phyloP scores from a whole-genome alignment of 2,888 invertebrate species.

The Hermodice carunculata region DNA sequence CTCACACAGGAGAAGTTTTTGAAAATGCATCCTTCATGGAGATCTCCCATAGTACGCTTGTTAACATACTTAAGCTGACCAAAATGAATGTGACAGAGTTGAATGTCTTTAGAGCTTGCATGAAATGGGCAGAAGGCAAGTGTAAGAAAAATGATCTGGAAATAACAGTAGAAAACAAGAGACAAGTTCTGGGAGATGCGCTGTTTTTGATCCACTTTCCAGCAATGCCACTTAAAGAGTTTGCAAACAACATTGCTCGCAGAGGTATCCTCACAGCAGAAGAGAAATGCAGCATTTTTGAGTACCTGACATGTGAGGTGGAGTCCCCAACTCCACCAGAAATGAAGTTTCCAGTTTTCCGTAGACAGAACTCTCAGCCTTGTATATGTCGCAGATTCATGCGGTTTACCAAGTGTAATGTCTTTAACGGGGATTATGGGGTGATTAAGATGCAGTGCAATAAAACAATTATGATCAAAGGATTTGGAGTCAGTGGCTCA shows the following conservation, averaged over 20 bases:
- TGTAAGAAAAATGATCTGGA: slow-evolving; percentile 48
- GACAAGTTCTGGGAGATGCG: slow-evolving; percentile 46
- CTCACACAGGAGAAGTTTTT: slow-evolving; percentile 74
- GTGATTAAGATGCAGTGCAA: slow-evolving; percentile 33
- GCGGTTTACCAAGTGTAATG: slow-evolving; percentile 27
- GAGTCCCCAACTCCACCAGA: neutral
- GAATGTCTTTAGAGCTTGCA: slow-evolving; percentile 44
- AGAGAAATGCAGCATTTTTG: slow-evolving; percentile 33
- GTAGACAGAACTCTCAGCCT: slow-evolving; percentile 14
- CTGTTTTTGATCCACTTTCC: slow-evolving; percentile 54
- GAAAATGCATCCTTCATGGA: slow-evolving; percentile 74
- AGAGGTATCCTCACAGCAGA: slow-evolving; percentile 25
- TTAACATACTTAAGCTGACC: slow-evolving; percentile 78
- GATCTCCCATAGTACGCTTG: slow-evolving; percentile 77
- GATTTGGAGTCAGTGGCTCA: slow-evolving; percentile 33
- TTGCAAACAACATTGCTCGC: slow-evolving; percentile 27
- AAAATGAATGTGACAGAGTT: slow-evolving; percentile 75
- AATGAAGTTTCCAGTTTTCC: slow-evolving; percentile 13
- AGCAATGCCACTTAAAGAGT: slow-evolving; percentile 40
- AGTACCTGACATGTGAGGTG: slow-evolving; percentile 28
- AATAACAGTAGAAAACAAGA: slow-evolving; percentile 43
- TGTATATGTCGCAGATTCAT: slow-evolving; percentile 26
- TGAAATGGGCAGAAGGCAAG: slow-evolving; percentile 50
- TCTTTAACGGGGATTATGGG: slow-evolving; percentile 36
- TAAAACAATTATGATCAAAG: slow-evolving; percentile 27